Evolutionary conservation across 2,888 invertebrate genomes (phyloP).

Genomic region (Lumbricus terrestris): DNA sequence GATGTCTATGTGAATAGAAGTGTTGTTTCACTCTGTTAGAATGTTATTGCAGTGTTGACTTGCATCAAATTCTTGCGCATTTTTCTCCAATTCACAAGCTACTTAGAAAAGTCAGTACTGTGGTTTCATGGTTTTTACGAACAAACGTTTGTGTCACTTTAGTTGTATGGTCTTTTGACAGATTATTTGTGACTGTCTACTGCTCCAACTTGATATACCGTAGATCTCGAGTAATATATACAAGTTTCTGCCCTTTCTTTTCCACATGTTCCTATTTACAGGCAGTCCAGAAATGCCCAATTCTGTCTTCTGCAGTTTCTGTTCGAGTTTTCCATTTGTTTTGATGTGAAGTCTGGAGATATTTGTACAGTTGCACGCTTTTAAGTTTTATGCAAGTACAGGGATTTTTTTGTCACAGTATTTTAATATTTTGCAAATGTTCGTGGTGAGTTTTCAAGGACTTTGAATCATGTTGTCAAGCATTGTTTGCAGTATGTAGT

Average conservation of each 20-base stretch:
- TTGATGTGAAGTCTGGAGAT: neutral
- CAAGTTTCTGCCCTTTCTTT: neutral
- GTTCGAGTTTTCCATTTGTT: neutral
- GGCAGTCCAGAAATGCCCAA: neutral
- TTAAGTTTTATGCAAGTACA: neutral
- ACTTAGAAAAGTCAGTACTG: neutral
- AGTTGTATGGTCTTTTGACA: neutral
- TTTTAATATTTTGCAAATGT: neutral
- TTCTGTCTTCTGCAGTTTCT: neutral
- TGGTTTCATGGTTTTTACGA: neutral
- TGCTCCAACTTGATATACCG: neutral
- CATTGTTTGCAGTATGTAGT: neutral
- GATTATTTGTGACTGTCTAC: neutral
- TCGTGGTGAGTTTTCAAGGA: neutral
- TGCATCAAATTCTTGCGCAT: too few species aligned
- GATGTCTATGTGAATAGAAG: neutral
- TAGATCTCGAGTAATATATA: neutral
- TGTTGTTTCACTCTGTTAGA: neutral
- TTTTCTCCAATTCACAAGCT: too few species aligned
- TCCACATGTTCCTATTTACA: neutral
- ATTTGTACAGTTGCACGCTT: neutral
- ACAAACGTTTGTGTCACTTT: neutral
- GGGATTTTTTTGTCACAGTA: neutral
- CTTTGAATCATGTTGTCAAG: neutral
- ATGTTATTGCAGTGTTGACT: too few species aligned